These are phyloP conservation scores for Acipenser oxyrinchus DNA, from an alignment of 2,797 vertebrate species.

Conservation along the genomic window DNA sequence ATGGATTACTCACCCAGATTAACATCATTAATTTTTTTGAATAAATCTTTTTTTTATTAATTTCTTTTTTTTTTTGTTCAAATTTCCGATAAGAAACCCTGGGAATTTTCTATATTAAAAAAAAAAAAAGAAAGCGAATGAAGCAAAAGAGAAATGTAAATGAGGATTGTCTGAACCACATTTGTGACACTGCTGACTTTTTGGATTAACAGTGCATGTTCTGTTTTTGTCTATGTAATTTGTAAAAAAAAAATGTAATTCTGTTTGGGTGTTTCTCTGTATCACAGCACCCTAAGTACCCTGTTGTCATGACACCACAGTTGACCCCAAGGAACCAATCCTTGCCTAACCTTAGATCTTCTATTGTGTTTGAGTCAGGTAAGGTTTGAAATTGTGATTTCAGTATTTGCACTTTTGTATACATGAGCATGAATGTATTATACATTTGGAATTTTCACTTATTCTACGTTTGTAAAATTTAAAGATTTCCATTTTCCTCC, in stretches of 20 bases:
- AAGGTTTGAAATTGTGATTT: conserved; percentile 43
- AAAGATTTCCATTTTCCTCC: too few relatives aligned
- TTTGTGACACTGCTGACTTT: too few relatives aligned
- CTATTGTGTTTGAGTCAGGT: conserved; percentile 77
- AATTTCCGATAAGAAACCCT: too few relatives aligned
- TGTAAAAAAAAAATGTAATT: too few relatives aligned
- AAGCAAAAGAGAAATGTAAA: too few relatives aligned
- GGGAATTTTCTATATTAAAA: too few relatives aligned
- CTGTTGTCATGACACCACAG: conserved; percentile 53
- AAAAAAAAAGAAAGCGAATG: too few relatives aligned
- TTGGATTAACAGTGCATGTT: background rate
- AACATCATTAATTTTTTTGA: too few relatives aligned
- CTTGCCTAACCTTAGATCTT: conserved; percentile 65
- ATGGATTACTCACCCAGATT: too few relatives aligned
- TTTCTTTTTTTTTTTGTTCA: too few relatives aligned
- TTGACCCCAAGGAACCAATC: conserved; percentile 60
- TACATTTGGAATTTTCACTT: background rate
- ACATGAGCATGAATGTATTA: background rate
- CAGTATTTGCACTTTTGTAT: conserved; percentile 1
- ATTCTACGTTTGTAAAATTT: background rate
- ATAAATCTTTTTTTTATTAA: too few relatives aligned
- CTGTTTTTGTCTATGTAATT: background rate
- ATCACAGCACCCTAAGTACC: conserved; percentile 42
- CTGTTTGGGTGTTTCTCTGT: conserved; percentile 5
- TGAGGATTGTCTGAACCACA: too few relatives aligned